These are phyloP conservation scores for Neoniphon sammara DNA, from an alignment of 2,797 vertebrate genomes.

Conservation along the genomic window DNA sequence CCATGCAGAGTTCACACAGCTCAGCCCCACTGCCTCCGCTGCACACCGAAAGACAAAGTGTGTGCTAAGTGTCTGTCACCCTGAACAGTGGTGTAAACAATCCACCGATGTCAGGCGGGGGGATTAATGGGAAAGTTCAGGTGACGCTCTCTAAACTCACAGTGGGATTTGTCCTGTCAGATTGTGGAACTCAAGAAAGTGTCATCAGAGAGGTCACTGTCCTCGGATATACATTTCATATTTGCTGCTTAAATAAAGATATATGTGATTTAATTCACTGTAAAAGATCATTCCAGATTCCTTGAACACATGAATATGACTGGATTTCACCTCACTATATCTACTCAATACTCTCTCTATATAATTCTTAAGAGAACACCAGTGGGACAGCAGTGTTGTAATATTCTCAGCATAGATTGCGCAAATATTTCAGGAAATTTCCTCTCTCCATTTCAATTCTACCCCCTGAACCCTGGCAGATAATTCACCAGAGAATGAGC, in stretches of 20 bases:
- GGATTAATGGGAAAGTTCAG: constrained; percentile 72
- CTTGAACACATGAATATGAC: neutral
- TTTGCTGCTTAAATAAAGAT: neutral
- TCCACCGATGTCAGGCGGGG: constrained; percentile 49
- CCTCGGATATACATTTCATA: neutral
- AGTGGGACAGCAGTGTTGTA: neutral
- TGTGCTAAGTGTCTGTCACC: constrained; percentile 41
- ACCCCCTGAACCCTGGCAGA: neutral
- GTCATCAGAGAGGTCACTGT: constrained; percentile 14
- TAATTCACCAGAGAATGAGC: neutral
- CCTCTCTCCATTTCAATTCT: neutral
- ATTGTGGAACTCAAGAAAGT: constrained; percentile 33
- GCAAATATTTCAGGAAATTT: neutral
- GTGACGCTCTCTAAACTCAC: constrained; percentile 10
- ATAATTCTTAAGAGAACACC: neutral
- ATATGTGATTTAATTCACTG: neutral
- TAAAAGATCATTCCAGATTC: neutral
- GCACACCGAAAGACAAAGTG: constrained; percentile 23
- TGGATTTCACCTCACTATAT: neutral
- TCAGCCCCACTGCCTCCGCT: constrained; percentile 39
- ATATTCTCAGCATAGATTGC: neutral
- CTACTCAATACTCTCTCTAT: too few species aligned
- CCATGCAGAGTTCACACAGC: constrained; percentile 44
- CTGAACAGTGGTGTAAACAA: constrained; percentile 47
- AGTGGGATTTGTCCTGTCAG: neutral